These are phyloP conservation scores for Buteo buteo DNA, from an alignment of 2,113 vertebrate species.

Conservation along the genomic window DNA sequence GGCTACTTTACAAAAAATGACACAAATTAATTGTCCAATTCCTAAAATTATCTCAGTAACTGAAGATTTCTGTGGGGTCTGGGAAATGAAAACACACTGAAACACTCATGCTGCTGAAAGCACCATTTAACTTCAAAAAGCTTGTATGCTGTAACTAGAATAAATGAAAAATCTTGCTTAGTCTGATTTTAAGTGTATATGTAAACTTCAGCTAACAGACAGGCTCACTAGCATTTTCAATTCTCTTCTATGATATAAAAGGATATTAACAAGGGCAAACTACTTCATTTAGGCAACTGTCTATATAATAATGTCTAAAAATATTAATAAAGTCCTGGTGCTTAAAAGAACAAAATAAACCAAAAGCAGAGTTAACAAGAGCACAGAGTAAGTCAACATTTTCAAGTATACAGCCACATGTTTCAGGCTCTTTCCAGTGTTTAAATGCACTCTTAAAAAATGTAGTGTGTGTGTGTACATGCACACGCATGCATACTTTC, in stretches of 20 bases:
- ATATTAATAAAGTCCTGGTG: neutral
- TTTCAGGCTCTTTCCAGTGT: neutral
- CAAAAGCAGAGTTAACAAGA: neutral
- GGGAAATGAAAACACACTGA: neutral
- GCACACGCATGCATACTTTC: fast-evolving
- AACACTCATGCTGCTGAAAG: neutral
- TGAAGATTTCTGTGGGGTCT: fast-evolving
- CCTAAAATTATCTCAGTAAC: neutral
- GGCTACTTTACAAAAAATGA: neutral
- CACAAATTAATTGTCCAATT: neutral
- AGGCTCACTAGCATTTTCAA: neutral
- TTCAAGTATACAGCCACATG: neutral
- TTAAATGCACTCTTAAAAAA: neutral
- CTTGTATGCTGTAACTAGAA: neutral
- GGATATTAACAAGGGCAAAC: neutral
- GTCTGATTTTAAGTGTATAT: neutral
- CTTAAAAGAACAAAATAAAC: neutral
- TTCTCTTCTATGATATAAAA: neutral
- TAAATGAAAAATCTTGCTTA: neutral
- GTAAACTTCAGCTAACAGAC: neutral
- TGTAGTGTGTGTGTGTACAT: fast-evolving
- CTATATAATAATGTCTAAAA: neutral
- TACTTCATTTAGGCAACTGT: neutral
- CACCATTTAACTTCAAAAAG: neutral
- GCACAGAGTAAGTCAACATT: neutral